Evolutionary conservation across 53 echinoderm and acorn worm genomes (phyloP).

Genomic region (Holothuria scabra): DNA sequence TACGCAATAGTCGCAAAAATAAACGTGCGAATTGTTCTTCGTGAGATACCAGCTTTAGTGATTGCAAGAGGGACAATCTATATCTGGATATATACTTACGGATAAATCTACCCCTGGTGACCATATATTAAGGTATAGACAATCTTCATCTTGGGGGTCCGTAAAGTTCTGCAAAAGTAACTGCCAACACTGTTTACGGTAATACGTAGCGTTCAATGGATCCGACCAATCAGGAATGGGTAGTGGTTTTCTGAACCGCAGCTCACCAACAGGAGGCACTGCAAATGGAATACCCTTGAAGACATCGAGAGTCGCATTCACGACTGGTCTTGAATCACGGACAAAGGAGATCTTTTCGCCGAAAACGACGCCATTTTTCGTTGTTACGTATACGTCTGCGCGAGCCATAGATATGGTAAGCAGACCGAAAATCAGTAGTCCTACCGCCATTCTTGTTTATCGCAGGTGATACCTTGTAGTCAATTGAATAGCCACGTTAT

Average conservation of each 20-base stretch:
- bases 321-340: neutral
- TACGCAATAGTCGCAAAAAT: no score
- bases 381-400: slow-evolving; percentile 1
- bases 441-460: no score
- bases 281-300: slow-evolving; percentile 71
- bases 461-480: no score
- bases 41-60: no score
- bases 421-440: no score
- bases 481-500: no score
- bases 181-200: slow-evolving; percentile 75
- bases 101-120: slow-evolving; percentile 72
- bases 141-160: slow-evolving; percentile 72
- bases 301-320: slow-evolving; percentile 49
- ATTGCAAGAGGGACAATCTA: no score
- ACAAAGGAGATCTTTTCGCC: neutral
- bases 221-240: slow-evolving; percentile 59
- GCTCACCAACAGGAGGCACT: slow-evolving; percentile 65
- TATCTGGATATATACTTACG: slow-evolving; percentile 42
- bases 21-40: no score
- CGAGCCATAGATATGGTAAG: no score
- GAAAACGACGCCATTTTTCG: slow-evolving; percentile 20
- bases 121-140: slow-evolving; percentile 84
- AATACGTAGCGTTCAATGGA: slow-evolving; percentile 53
- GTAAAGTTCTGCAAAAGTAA: slow-evolving; percentile 21
- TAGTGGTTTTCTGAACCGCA: slow-evolving; percentile 73